These are phyloP conservation scores for Ivindomyrus marchei DNA, from an alignment of 2,113 vertebrate species.

Conservation along the genomic window DNA sequence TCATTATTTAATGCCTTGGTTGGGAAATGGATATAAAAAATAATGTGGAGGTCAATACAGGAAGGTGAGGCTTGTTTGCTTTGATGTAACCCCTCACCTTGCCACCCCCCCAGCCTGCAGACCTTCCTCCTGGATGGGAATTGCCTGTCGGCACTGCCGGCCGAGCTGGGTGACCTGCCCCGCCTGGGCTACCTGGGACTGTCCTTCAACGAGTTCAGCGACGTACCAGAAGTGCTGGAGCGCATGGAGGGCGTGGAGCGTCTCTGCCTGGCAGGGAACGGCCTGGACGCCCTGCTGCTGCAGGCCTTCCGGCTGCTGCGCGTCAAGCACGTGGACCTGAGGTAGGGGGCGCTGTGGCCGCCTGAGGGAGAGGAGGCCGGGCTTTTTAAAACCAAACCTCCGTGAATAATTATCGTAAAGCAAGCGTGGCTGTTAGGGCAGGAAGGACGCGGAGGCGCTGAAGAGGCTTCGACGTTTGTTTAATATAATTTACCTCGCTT, in stretches of 20 bases:
- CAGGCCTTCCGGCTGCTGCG: constrained; percentile 78
- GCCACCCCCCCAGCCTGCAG: constrained; percentile 74
- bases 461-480: neutral
- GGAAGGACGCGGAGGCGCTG: neutral
- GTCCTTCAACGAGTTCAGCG: constrained; percentile 89
- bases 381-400: neutral
- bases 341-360: constrained; percentile 55
- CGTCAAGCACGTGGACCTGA: constrained; percentile 85
- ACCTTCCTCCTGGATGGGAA: constrained; percentile 94
- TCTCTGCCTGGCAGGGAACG: constrained; percentile 94
- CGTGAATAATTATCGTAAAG: neutral
- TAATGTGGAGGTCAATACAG: neutral
- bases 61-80: neutral
- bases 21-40: neutral
- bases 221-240: constrained; percentile 83
- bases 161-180: constrained; percentile 77
- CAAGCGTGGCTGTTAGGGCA: neutral
- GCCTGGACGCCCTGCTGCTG: constrained; percentile 69
- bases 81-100: neutral
- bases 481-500: neutral
- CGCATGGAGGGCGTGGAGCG: constrained; percentile 80
- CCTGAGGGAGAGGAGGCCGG: neutral
- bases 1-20: neutral
- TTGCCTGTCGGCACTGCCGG: constrained; percentile 77
- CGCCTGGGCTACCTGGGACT: constrained; percentile 83